Percentiles rank a stretch among this genome's conserved stretches.
Evolutionary conservation across 2,888 invertebrate genomes (phyloP).

Genomic region (Parnassius orleans): DNA sequence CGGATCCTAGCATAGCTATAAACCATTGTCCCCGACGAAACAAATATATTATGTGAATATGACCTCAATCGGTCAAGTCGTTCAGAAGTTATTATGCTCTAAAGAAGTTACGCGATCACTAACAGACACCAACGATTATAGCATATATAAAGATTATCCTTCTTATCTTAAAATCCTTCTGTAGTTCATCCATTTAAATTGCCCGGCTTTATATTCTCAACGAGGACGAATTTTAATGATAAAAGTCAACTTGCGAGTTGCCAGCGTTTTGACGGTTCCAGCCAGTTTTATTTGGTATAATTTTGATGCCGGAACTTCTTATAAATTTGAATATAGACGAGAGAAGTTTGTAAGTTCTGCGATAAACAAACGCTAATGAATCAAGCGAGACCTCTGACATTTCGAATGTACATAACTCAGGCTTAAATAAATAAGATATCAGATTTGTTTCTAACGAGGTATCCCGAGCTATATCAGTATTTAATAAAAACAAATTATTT

Average conservation of each 20-base stretch:
- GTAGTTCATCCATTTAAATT: constrained; percentile 15
- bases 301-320: constrained; percentile 43
- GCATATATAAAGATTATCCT: no score
- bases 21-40: no score
- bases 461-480: neutral
- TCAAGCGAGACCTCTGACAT: constrained; percentile 46
- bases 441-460: constrained; percentile 22
- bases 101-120: no score
- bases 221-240: constrained; percentile 21
- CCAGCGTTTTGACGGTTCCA: constrained; percentile 5
- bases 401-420: constrained; percentile 37
- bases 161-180: neutral
- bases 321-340: constrained; percentile 57
- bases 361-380: constrained; percentile 60
- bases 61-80: no score
- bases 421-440: constrained; percentile 41
- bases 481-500: no score
- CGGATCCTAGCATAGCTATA: no score
- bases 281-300: constrained; percentile 41
- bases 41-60: no score
- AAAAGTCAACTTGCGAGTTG: constrained; percentile 17
- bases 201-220: constrained; percentile 13
- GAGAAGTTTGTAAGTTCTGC: constrained; percentile 47
- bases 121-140: no score
- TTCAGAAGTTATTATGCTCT: no score